Percentiles rank a stretch among this genome's conserved stretches.
Conservation (phyloP, 2,888 invertebrate genomes). For the Parelbella ahira region DNA sequence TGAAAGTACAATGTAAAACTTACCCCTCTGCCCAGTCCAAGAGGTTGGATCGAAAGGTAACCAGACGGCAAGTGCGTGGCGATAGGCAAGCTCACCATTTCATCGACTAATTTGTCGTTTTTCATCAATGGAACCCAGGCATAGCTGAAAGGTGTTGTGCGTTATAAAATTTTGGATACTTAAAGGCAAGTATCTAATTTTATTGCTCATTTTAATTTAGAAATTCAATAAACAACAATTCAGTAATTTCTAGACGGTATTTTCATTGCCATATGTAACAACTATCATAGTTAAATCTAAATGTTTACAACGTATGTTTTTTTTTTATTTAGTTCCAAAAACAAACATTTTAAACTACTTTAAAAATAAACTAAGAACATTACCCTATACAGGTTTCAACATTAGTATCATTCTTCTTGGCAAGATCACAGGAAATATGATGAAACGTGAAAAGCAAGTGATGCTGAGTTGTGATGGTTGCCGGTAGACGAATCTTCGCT, state of each 20-base stretch:
- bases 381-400: constrained; percentile 92
- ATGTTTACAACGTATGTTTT: no score
- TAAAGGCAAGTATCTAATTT: no score
- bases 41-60: constrained; percentile 93
- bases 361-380: no score
- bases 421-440: constrained; percentile 95
- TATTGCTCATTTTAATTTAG: no score
- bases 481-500: constrained; percentile 93
- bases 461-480: constrained; percentile 90
- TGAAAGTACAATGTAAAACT: no score
- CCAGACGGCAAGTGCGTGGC: constrained; percentile 93
- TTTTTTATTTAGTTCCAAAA: no score
- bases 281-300: no score
- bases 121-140: constrained; percentile 95
- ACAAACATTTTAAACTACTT: no score
- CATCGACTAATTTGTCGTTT: constrained; percentile 89
- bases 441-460: constrained; percentile 97
- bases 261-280: no score
- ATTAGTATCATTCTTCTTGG: constrained; percentile 87
- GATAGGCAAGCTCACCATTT: constrained; percentile 90
- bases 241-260: no score
- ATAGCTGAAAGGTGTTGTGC: constrained; percentile 81
- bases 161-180: no score
- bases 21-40: constrained; percentile 95
- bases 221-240: no score